Conservation (phyloP, 1,140 invertebrate species). For the Sitodiplosis mosellana region DNA sequence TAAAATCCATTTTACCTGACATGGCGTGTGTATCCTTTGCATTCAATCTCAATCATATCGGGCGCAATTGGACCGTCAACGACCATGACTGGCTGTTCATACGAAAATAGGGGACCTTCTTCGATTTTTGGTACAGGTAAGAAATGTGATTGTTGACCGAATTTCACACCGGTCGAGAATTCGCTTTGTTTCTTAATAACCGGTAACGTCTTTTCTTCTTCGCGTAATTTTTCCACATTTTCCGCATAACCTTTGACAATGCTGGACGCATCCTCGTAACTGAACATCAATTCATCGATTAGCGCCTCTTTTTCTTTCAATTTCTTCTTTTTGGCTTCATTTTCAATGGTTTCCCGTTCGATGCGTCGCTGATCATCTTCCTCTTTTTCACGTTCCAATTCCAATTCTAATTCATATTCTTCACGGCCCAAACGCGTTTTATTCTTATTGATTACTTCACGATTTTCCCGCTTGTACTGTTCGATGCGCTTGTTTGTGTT, state of each 20-base stretch:
- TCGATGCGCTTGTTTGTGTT: conserved; percentile 84
- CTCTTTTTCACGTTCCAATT: conserved; percentile 36
- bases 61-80: conserved; percentile 60
- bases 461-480: conserved; percentile 86
- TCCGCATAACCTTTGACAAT: conserved; percentile 72
- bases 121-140: conserved; percentile 50
- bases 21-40: conserved; percentile 54
- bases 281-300: conserved; percentile 89
- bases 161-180: conserved; percentile 67
- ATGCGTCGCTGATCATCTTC: conserved; percentile 42
- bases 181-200: conserved; percentile 24
- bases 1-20: conserved; percentile 29
- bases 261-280: conserved; percentile 67
- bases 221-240: conserved; percentile 39
- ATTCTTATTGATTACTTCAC: conserved; percentile 77
- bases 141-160: conserved; percentile 33
- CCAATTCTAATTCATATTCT: conserved; percentile 9
- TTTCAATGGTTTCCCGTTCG: conserved; percentile 34
- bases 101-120: conserved; percentile 54
- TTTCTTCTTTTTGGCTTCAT: conserved; percentile 63
- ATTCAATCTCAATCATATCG: conserved; percentile 36
- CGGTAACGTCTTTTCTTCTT: conserved; percentile 34
- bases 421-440: conserved; percentile 44
- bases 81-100: conserved; percentile 35
- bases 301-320: conserved; percentile 72